Percentiles rank a stretch among this genome's conserved stretches.
phyloP scores from a whole-genome alignment of 64 coral and sea anemone genomes.

The Acropora tenuis region DNA sequence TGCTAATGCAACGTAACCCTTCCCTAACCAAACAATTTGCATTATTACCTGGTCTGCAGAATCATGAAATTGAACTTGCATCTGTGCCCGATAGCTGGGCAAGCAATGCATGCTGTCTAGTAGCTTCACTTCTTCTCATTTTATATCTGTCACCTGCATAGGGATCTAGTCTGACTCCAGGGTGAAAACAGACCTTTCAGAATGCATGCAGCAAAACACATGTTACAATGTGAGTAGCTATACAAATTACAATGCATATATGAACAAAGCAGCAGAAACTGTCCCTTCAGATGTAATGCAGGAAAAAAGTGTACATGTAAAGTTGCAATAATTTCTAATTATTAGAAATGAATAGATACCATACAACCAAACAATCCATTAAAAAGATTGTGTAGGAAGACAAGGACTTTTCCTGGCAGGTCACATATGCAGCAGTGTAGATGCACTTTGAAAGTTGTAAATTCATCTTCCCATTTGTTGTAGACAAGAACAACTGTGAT shows the following conservation, averaged over 20 bases:
- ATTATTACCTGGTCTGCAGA: conserved; percentile 7
- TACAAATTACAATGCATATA: neutral
- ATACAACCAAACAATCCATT: conserved; percentile 56
- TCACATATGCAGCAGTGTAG: conserved; percentile 14
- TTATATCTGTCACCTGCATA: conserved; percentile 10
- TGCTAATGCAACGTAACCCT: no score
- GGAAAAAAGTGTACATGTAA: neutral
- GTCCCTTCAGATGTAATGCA: no score
- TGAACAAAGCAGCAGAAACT: neutral
- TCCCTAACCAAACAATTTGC: neutral
- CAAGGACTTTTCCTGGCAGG: conserved; percentile 45
- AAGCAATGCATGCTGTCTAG: conserved; percentile 4
- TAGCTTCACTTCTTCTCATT: conserved; percentile 17
- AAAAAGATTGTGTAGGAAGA: conserved; percentile 47
- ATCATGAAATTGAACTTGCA: conserved; percentile 20
- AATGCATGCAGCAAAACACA: neutral
- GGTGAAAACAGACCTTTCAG: conserved; percentile 44
- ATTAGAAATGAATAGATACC: neutral
- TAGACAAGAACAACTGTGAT: neutral
- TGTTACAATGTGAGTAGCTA: neutral
- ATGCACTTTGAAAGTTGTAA: conserved; percentile 8
- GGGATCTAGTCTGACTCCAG: conserved; percentile 24
- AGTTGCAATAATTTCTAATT: neutral
- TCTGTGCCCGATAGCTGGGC: neutral
- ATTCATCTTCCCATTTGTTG: neutral